Evolutionary conservation across 2,888 invertebrate species (phyloP).

Genomic region (Adela reaumurella): DNA sequence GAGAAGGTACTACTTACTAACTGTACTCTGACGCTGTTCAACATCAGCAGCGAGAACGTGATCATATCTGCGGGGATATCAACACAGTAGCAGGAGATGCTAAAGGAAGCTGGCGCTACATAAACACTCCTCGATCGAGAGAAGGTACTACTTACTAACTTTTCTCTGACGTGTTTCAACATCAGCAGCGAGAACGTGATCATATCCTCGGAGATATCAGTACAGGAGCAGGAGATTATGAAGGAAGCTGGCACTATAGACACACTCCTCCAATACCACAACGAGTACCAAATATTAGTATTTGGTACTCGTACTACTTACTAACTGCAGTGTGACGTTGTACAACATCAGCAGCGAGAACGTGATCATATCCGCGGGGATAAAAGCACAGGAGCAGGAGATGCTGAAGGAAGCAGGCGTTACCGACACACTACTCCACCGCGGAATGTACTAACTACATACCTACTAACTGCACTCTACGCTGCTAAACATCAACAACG

Average conservation of each 20-base stretch:
- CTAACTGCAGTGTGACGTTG: conserved; percentile 77
- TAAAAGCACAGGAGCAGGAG: conserved; percentile 62
- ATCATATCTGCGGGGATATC: too few relatives aligned
- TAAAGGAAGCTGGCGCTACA: too few relatives aligned
- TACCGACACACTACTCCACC: too few relatives aligned
- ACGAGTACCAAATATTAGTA: too few relatives aligned
- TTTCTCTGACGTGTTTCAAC: conserved; percentile 80
- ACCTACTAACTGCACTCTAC: conserved; percentile 84
- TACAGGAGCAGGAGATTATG: conserved; percentile 57
- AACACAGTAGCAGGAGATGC: too few relatives aligned
- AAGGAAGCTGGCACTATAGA: conserved; percentile 63
- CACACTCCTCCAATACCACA: conserved; percentile 66
- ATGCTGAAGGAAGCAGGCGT: conserved; percentile 57
- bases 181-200: conserved; percentile 85
- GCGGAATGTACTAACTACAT: too few relatives aligned
- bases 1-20: conserved; percentile 84
- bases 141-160: too few relatives aligned
- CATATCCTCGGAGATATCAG: conserved; percentile 73
- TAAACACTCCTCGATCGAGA: too few relatives aligned
- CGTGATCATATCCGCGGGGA: conserved; percentile 78
- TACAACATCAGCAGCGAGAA: conserved; percentile 82
- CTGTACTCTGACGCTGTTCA: conserved; percentile 80
- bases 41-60: conserved; percentile 78
- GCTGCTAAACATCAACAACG: conserved; percentile 80
- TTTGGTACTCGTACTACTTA: conserved; percentile 82